Conservation (phyloP, 2,888 invertebrate genomes). For the Chymomyza fuscimana region DNA sequence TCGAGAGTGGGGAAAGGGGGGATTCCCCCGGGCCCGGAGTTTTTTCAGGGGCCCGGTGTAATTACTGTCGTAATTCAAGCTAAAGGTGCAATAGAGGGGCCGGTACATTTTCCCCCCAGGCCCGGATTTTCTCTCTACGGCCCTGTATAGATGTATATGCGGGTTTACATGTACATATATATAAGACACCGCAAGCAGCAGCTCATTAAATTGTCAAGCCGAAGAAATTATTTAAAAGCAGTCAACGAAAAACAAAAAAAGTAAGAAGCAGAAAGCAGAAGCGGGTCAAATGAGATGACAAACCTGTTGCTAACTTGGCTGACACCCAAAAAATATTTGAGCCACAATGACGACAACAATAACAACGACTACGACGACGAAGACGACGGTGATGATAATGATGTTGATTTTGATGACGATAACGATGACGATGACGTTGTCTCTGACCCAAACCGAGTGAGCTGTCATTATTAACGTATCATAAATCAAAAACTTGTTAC, state of each 20-base stretch:
- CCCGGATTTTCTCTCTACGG: no score
- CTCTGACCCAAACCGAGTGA: slow-evolving; percentile 35
- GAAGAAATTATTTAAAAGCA: slow-evolving; percentile 33
- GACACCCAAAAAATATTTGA: neutral
- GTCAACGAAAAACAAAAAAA: slow-evolving; percentile 15
- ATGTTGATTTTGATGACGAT: slow-evolving; percentile 15
- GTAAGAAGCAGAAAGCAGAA: neutral
- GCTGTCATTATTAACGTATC: slow-evolving; percentile 65
- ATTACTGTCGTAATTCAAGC: no score
- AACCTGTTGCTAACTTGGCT: slow-evolving; percentile 56
- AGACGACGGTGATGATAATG: neutral
- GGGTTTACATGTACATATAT: no score
- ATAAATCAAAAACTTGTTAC: slow-evolving; percentile 69
- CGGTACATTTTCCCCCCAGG: no score
- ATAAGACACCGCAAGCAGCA: slow-evolving; percentile 53
- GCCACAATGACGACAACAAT: neutral
- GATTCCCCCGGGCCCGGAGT: no score
- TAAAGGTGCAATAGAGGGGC: no score
- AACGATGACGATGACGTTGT: slow-evolving; percentile 4
- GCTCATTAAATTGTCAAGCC: slow-evolving; percentile 71
- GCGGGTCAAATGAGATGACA: slow-evolving; percentile 19
- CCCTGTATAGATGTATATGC: no score
- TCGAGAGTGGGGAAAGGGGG: no score
- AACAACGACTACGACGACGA: slow-evolving; percentile 13
- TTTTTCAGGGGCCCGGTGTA: no score